Percentiles rank a stretch among this genome's conserved stretches.
Evolutionary conservation across 2,113 vertebrate genomes (phyloP).

Genomic region (Callocephalon fimbriatum): DNA sequence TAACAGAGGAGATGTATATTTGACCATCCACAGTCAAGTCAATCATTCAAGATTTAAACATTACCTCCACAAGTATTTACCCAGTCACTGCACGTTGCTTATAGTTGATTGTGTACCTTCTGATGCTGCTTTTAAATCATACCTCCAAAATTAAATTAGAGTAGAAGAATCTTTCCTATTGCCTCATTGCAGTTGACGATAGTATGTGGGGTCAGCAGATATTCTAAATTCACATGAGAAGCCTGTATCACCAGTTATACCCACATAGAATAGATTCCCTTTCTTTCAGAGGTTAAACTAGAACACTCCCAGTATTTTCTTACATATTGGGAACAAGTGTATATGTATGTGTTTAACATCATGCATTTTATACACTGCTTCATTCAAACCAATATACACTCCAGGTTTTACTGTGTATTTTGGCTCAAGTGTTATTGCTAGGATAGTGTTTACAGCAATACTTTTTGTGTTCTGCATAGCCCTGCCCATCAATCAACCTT

Average conservation of each 20-base stretch:
- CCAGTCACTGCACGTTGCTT: not conserved
- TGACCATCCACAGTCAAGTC: slow-evolving; percentile 41
- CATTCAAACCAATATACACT: not conserved
- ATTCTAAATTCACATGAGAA: not conserved
- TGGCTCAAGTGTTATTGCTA: slow-evolving; percentile 33
- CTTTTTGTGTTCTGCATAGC: slow-evolving; percentile 25
- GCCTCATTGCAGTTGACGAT: not conserved
- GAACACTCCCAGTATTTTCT: not conserved
- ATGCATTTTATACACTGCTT: not conserved
- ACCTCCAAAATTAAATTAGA: slow-evolving; percentile 36
- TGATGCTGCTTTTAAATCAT: slow-evolving; percentile 31
- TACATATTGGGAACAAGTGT: not conserved
- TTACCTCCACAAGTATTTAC: slow-evolving; percentile 59
- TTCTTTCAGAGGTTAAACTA: not conserved
- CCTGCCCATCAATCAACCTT: slow-evolving; percentile 53
- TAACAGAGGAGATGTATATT: slow-evolving; percentile 40
- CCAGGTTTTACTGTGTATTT: slow-evolving; percentile 44
- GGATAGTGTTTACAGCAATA: slow-evolving; percentile 50
- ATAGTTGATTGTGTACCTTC: not conserved
- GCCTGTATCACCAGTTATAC: not conserved
- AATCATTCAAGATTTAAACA: slow-evolving; percentile 52
- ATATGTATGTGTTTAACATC: not conserved
- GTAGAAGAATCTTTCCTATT: not conserved
- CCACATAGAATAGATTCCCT: not conserved
- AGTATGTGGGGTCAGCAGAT: not conserved